phyloP scores from a whole-genome alignment of 2,113 vertebrate genomes.

The Ariopsis seemanni region DNA sequence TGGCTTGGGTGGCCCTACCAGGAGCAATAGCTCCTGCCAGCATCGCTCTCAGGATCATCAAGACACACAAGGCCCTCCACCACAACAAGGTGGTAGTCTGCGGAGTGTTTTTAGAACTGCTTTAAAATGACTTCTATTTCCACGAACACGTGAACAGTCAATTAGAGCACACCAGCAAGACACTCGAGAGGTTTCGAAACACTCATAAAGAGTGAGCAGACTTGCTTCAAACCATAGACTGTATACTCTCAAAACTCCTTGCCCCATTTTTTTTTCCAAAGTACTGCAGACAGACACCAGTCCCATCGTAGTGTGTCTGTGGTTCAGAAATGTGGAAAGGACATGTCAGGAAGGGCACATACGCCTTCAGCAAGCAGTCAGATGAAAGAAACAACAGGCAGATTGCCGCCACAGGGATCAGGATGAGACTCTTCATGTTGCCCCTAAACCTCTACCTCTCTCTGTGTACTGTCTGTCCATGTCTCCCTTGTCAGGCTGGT shows the following conservation, averaged over 20 bases:
- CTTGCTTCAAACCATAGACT: background rate
- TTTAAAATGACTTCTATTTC: background rate
- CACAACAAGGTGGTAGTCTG: no score
- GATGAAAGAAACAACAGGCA: slow-evolving; percentile 15
- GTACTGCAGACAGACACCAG: background rate
- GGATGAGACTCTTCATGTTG: background rate
- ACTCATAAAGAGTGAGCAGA: background rate
- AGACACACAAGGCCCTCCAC: no score
- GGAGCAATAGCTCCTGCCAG: no score
- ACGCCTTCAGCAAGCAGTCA: background rate
- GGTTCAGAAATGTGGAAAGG: background rate
- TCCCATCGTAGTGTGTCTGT: background rate
- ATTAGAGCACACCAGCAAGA: background rate
- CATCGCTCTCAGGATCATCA: no score
- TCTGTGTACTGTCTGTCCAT: slow-evolving; percentile 6
- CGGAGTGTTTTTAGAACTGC: background rate
- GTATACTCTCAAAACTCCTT: background rate
- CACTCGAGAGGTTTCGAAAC: background rate
- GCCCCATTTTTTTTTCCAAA: background rate
- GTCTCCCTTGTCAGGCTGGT: slow-evolving; percentile 3
- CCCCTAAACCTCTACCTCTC: slow-evolving; percentile 4
- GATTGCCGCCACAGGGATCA: slow-evolving; percentile 16
- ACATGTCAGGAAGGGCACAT: background rate
- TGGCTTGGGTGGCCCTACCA: no score
- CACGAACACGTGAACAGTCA: background rate